These are phyloP conservation scores for Parnassius mnemosyne DNA, from an alignment of 2,888 invertebrate genomes.

Conservation along the genomic window DNA sequence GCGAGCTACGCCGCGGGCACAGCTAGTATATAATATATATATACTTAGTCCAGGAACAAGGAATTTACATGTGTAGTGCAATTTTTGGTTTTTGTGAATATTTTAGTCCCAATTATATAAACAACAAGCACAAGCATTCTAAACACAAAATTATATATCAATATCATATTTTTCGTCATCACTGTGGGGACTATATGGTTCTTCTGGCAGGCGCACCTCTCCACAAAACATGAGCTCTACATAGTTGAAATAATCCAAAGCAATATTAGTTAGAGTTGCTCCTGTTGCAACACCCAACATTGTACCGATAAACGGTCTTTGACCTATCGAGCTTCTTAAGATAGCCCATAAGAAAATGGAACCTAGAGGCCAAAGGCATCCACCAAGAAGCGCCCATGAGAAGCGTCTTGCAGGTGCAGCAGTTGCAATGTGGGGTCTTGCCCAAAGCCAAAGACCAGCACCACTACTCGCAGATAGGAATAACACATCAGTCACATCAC, in stretches of 20 bases:
- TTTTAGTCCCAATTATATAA: slow-evolving; percentile 4
- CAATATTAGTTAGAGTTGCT: slow-evolving; percentile 82
- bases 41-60: too few species aligned
- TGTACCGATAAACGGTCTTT: slow-evolving; percentile 84
- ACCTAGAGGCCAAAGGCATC: slow-evolving; percentile 92
- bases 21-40: too few species aligned
- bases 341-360: slow-evolving; percentile 95
- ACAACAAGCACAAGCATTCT: slow-evolving; percentile 10
- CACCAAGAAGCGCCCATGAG: slow-evolving; percentile 87
- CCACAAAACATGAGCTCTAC: slow-evolving; percentile 81
- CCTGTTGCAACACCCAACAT: slow-evolving; percentile 86
- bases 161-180: slow-evolving; percentile 79
- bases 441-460: slow-evolving; percentile 90
- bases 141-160: slow-evolving; percentile 53
- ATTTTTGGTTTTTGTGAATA: slow-evolving; percentile 3
- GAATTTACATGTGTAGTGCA: too few species aligned
- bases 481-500: slow-evolving; percentile 90
- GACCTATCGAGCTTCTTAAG: slow-evolving; percentile 87
- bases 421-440: slow-evolving; percentile 87
- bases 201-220: slow-evolving; percentile 72
- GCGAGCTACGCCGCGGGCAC: too few species aligned
- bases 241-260: slow-evolving; percentile 82
- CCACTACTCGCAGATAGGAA: slow-evolving; percentile 91
- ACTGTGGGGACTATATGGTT: slow-evolving; percentile 71
- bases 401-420: slow-evolving; percentile 82